Evolutionary conservation across 2,797 vertebrate genomes (phyloP).

Genomic region (Ateles fusciceps): DNA sequence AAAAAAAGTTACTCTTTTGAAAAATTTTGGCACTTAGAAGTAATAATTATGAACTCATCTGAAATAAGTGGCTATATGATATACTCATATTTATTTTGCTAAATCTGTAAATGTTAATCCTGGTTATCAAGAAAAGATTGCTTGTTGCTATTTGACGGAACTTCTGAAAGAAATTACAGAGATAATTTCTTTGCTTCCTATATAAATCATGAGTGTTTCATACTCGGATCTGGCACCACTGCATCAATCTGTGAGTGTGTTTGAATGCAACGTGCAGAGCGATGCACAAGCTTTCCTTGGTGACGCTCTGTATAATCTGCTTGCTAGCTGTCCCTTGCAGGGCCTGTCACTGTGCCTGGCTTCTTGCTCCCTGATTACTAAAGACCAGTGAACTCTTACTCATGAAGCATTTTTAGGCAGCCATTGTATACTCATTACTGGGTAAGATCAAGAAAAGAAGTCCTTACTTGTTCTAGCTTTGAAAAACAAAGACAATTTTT

Average conservation of each 20-base stretch:
- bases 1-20: neutral
- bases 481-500: conserved; percentile 56
- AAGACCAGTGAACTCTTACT: neutral
- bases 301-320: neutral
- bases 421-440: neutral
- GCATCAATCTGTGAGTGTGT: neutral
- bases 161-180: conserved; percentile 23
- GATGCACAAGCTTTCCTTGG: neutral
- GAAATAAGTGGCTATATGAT: neutral
- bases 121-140: neutral
- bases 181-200: neutral
- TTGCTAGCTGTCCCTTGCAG: neutral
- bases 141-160: neutral
- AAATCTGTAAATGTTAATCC: neutral
- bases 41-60: neutral
- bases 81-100: neutral
- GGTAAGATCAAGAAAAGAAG: conserved; percentile 37
- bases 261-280: neutral
- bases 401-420: neutral
- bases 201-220: neutral
- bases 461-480: conserved; percentile 37
- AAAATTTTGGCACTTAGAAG: conserved; percentile 9
- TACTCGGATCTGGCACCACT: neutral
- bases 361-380: neutral
- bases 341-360: neutral